Evolutionary conservation across 2,113 vertebrate species (phyloP).

Genomic region (Potamarius usumacintae): DNA sequence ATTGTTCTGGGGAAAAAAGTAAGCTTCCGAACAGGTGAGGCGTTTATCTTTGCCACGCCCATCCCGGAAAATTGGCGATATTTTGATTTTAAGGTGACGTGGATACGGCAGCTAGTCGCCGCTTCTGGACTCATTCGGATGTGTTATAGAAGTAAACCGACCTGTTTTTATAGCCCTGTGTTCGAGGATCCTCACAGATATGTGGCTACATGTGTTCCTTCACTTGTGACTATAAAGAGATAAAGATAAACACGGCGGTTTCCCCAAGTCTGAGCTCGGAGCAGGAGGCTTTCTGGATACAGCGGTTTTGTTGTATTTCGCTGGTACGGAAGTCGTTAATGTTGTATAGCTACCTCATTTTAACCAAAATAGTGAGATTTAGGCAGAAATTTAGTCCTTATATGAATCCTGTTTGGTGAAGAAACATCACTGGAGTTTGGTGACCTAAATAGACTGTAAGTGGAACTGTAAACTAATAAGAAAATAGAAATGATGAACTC

Average conservation of each 20-base stretch:
- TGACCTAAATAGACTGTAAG: background rate
- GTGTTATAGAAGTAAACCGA: background rate
- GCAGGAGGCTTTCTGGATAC: background rate
- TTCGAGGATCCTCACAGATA: background rate
- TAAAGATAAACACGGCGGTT: slow-evolving; percentile 12
- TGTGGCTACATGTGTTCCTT: background rate
- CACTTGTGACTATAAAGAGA: slow-evolving; percentile 6
- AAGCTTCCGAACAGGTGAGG: slow-evolving; percentile 11
- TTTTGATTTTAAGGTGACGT: slow-evolving; percentile 74
- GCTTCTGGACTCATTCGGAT: background rate
- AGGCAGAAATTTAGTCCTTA: background rate
- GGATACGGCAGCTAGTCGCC: slow-evolving; percentile 55
- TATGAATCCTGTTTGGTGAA: background rate
- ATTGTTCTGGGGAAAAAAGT: background rate
- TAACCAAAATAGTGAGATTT: background rate
- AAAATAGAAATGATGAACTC: too few relatives aligned
- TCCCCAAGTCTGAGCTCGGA: slow-evolving; percentile 50
- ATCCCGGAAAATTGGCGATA: slow-evolving; percentile 68
- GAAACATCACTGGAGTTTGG: background rate
- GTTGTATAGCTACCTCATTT: background rate
- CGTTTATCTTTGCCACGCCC: slow-evolving; percentile 63
- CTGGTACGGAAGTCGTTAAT: slow-evolving; percentile 21
- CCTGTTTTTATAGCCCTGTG: background rate
- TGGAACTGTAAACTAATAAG: background rate
- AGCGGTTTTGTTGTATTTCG: slow-evolving; percentile 36